Base-by-base conservation (phyloP, 2,888 invertebrate species). In the Anoncus sp. region DNA sequence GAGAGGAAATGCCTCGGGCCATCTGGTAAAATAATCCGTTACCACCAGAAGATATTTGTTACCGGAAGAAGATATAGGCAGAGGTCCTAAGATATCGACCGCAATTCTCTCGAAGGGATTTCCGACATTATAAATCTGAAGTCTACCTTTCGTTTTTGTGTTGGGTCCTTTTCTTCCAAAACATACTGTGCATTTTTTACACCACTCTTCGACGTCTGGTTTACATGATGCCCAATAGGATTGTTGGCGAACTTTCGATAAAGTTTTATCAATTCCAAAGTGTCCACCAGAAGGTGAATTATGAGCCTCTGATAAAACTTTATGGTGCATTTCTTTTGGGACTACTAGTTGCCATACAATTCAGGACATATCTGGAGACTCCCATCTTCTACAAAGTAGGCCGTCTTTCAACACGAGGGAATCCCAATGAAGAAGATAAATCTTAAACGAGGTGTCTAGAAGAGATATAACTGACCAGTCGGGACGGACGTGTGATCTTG, bases 1-100 rank as follows among this genome's bases (percentile, higher is more conserved):
- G 18, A 90, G 51, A 1, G 89, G 82, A 31, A 31, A 31, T 5
- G 31, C 31, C 7, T 31, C 31, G 31, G 31, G 31, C 31, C 16
- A 47, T 20, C 18, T 9, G 7, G 31, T 31, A 31, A 31, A 31
- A 7, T 31, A 31, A 7, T 79, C 80, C 18, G 78, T 81, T 1
- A 80, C 81, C 2, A 85, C 84, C 27, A 86, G 38, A 4, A 85
- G 76, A 66, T 82, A 86, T 20, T 80, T 80, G 60, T 86, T 84
- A n/a, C 82, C 84, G 0, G 62, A 53, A 2, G 74, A 51, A 0
- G 81, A 80, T 51, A 53, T 71, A 5, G 83, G 80, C 22, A 83
- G 12, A 79, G 31, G 83, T 1, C 83, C 85, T 14, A 81, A 70
- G 9, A 83, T 79, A 53, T 85, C 84, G n/a, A 82, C 75, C 1